Evolutionary conservation across 2,888 invertebrate genomes (phyloP), one percentile per base, ranked within the genome.

Genomic region (Platerodrilus igneus): DNA sequence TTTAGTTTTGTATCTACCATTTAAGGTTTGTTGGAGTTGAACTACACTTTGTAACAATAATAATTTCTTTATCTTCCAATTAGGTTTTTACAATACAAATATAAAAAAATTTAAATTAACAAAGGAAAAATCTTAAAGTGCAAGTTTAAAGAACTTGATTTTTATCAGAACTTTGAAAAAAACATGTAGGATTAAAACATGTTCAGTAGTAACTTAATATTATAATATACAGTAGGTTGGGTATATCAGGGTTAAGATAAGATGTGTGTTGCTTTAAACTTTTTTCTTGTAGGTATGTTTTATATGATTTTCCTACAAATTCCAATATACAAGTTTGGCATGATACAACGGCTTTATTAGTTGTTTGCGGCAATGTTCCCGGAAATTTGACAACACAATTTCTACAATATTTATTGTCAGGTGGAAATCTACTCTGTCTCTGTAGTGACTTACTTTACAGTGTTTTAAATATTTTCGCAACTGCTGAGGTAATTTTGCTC

Each of bases 371-470:
- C 1, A 77, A 81, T 41, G 82, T 86, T 7, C 73, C 77, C 0
- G 74, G 78, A 0, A 71, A 79, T 30, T 70, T 83, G 26, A 81
- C 82, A 0, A 75, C 78, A 1, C 72, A 81, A 39, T 67, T 88
- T 18, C 71, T 88, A 8, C 81, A 83, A 25, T 87, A 83, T 56
- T 68, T 89, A 45, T 68, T 87, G 10, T 75, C 73, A 23, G 87
- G 87, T 1, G 89, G 88, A 4, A 78, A 82, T 45, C 67, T 89
- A 38, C 69, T 89, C 5, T 86, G 87, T 16, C 72, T 89, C 2
- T 89, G 88, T 60, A 88, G 88, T 3, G 87, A 89, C 64, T 72
- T 87, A 17, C 70, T 89, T 20, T 83, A 86, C 53, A 77, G 82
- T 19, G 78, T 89, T 31, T 68, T 89, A 52, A 86, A 87, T 13